These are phyloP conservation scores for Drosophila eohydei DNA, from an alignment of 2,888 invertebrate species.

Conservation along the genomic window DNA sequence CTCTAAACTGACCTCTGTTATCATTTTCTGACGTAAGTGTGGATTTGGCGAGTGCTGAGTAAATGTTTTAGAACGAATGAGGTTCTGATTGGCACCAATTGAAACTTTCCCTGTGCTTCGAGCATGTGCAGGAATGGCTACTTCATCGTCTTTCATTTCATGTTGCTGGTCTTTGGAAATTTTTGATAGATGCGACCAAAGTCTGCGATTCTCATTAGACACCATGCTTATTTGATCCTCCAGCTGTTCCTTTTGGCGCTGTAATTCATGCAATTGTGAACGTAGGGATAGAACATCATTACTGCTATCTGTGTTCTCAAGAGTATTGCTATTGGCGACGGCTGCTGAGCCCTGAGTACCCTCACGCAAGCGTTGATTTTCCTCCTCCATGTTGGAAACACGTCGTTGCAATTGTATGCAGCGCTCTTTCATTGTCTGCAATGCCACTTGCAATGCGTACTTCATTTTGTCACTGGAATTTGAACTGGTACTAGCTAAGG, in stretches of 20 bases:
- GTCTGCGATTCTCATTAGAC: slow-evolving; percentile 91
- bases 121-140: slow-evolving; percentile 5
- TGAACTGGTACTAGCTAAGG: slow-evolving; percentile 13
- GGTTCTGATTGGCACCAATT: slow-evolving; percentile 80
- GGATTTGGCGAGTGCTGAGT: slow-evolving; percentile 88
- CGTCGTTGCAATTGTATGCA: slow-evolving; percentile 91
- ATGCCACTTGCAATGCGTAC: slow-evolving; percentile 88
- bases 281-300: slow-evolving; percentile 85
- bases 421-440: slow-evolving; percentile 93
- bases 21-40: slow-evolving; percentile 86
- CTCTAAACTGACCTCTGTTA: slow-evolving; percentile 88
- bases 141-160: slow-evolving; percentile 30
- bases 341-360: slow-evolving; percentile 6
- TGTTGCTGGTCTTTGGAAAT: slow-evolving; percentile 87
- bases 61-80: slow-evolving; percentile 88
- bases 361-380: slow-evolving; percentile 88
- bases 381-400: slow-evolving; percentile 89
- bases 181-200: slow-evolving; percentile 90
- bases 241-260: slow-evolving; percentile 91
- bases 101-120: slow-evolving; percentile 15
- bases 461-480: slow-evolving; percentile 58
- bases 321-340: neutral
- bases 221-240: slow-evolving; percentile 92
- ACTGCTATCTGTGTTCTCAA: slow-evolving; percentile 10
- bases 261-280: slow-evolving; percentile 89